phyloP scores from a whole-genome alignment of 2,113 vertebrate genomes.

The Marmota monax region DNA sequence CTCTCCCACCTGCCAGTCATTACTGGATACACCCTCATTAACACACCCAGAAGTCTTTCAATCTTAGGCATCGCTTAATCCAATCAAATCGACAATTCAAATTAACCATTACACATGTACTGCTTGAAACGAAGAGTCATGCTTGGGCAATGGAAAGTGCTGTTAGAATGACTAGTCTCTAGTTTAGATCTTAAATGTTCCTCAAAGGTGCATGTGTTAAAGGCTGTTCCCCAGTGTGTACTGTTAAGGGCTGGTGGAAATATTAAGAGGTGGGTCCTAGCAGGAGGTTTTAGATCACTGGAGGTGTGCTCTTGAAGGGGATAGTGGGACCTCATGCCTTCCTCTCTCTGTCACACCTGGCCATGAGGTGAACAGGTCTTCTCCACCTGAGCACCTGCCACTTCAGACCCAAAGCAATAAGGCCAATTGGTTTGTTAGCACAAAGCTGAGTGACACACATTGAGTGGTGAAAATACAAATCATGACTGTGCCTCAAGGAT shows the following conservation, averaged over 20 bases:
- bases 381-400: background rate
- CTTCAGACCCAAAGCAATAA: background rate
- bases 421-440: background rate
- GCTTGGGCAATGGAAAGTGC: background rate
- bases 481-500: background rate
- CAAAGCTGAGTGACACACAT: background rate
- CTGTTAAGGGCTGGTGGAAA: too few relatives aligned
- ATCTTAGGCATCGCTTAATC: too few relatives aligned
- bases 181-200: background rate
- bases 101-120: background rate
- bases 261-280: background rate
- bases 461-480: background rate
- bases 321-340: background rate
- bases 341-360: background rate
- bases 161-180: background rate
- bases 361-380: background rate
- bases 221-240: background rate
- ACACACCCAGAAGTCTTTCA: background rate
- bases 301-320: background rate
- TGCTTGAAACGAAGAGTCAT: background rate
- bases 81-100: too few relatives aligned
- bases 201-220: background rate
- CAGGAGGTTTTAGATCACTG: background rate
- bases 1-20: too few relatives aligned
- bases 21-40: background rate